Conservation (phyloP, 1,140 invertebrate genomes). For the Euschistus heros region DNA sequence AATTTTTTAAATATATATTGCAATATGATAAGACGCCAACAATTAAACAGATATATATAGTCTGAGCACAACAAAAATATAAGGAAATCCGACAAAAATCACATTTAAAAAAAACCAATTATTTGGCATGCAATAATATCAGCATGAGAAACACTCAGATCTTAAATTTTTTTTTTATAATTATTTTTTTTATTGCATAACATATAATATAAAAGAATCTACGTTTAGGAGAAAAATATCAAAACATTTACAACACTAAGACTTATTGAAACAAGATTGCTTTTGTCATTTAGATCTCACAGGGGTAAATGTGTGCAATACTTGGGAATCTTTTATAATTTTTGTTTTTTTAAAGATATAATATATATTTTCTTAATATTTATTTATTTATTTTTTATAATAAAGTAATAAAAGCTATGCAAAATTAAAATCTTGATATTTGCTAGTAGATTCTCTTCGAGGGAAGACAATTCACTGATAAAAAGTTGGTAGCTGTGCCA, state of each 20-base stretch:
- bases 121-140: conserved; percentile 20
- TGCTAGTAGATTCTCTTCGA: conserved; percentile 21
- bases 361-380: too few relatives aligned
- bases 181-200: conserved; percentile 21
- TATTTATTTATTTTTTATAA: conserved; percentile 4
- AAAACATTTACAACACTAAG: conserved; percentile 12
- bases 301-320: conserved; percentile 5
- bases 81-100: conserved; percentile 17
- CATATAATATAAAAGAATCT: conserved; percentile 21
- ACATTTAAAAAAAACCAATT: conserved; percentile 16
- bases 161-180: conserved; percentile 10
- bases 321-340: background rate
- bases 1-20: conserved; percentile 6
- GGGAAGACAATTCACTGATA: conserved; percentile 28
- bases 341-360: conserved; percentile 12
- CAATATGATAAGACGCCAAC: conserved; percentile 24
- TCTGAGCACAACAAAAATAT: conserved; percentile 20
- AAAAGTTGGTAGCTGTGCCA: conserved; percentile 26
- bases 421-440: conserved; percentile 27
- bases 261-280: conserved; percentile 18
- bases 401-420: conserved; percentile 18
- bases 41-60: conserved; percentile 22
- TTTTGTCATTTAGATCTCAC: conserved; percentile 4
- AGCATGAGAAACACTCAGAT: conserved; percentile 20
- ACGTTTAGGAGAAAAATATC: conserved; percentile 14